A percentile compares a stretch with the other conserved stretches of the same genome.
phyloP scores from a whole-genome alignment of 1,140 invertebrate species.

The Nomia melanderi region DNA sequence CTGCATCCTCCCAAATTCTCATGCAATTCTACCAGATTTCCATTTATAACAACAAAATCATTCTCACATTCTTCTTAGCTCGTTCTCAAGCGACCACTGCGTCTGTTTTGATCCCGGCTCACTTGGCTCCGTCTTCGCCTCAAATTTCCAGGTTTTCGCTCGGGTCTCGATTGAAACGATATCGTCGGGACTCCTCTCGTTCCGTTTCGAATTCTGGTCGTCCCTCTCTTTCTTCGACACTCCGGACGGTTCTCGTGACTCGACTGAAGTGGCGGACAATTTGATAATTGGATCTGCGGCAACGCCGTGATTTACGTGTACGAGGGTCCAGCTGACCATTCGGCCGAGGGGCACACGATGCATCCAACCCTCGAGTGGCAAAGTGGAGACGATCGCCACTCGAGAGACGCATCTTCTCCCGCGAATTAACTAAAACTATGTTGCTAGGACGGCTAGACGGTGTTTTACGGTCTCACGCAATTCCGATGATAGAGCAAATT shows the following conservation, averaged over 20 bases:
- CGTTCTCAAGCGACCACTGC: neutral
- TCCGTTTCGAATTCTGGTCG: conserved; percentile 9
- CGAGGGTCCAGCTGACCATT: conserved; percentile 70
- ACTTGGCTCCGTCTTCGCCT: conserved; percentile 31
- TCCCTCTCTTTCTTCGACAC: conserved; percentile 20
- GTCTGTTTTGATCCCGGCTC: neutral
- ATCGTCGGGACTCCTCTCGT: conserved; percentile 24
- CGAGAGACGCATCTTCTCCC: conserved; percentile 44
- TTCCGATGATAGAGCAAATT: conserved; percentile 48
- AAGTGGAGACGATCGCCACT: conserved; percentile 54
- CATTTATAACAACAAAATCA: too few species aligned
- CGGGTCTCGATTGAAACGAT: conserved; percentile 23
- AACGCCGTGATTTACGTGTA: conserved; percentile 72
- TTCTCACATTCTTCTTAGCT: neutral
- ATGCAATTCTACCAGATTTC: too few species aligned
- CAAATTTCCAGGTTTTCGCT: conserved; percentile 8
- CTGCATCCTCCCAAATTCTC: too few species aligned
- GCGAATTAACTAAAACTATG: conserved; percentile 69
- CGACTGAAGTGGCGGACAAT: conserved; percentile 71
- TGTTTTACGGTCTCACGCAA: conserved; percentile 64
- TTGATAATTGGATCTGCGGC: conserved; percentile 78
- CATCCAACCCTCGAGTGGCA: conserved; percentile 33
- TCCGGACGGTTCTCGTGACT: conserved; percentile 36
- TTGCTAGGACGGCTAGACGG: conserved; percentile 58
- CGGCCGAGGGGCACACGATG: conserved; percentile 44